Conservation (phyloP, 2,888 invertebrate genomes). For the Amphipoea lucens region DNA sequence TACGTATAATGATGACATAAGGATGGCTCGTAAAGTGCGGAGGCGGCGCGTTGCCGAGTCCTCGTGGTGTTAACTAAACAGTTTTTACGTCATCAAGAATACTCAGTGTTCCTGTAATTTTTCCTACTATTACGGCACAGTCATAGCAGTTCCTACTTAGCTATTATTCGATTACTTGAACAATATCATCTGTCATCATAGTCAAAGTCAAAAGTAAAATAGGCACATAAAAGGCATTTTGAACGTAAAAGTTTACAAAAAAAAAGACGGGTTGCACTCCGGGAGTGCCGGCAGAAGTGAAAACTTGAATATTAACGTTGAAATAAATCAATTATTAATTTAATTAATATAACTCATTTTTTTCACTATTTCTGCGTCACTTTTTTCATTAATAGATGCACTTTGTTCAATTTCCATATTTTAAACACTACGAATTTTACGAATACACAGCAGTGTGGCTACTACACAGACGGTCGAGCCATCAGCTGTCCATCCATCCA, state of each 20-base stretch:
- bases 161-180: not conserved
- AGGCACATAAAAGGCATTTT: not conserved
- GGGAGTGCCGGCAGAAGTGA: too few relatives aligned
- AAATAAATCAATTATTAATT: too few relatives aligned
- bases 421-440: too few relatives aligned
- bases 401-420: too few relatives aligned
- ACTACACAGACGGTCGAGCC: too few relatives aligned
- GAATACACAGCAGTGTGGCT: too few relatives aligned
- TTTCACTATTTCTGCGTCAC: too few relatives aligned
- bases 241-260: not conserved
- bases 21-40: conserved; percentile 1
- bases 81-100: conserved; percentile 2
- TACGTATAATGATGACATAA: conserved; percentile 22
- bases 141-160: not conserved
- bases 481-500: too few relatives aligned
- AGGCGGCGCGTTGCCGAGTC: not conserved
- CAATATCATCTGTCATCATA: not conserved
- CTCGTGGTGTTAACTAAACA: conserved; percentile 4
- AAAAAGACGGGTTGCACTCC: too few relatives aligned
- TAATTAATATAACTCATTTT: too few relatives aligned
- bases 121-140: not conserved
- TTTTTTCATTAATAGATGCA: too few relatives aligned
- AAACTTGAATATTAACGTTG: too few relatives aligned
- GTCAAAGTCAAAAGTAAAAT: not conserved
- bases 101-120: not conserved